phyloP scores from a whole-genome alignment of 1,140 invertebrate species.

The Neoseiulus cucumeris region DNA sequence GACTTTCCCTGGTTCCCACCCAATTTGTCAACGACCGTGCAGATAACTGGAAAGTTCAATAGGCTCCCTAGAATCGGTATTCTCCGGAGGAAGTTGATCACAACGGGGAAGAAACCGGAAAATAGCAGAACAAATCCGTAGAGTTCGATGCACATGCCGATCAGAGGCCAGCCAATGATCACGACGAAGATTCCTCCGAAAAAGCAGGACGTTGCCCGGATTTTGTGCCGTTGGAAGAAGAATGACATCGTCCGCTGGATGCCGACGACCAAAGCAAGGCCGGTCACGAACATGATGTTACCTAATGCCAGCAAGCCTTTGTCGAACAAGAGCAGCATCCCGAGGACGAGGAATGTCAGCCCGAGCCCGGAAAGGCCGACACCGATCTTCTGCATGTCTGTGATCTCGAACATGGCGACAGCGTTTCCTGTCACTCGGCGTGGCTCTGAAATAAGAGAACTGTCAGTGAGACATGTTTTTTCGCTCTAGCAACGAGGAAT shows the following conservation, averaged over 20 bases:
- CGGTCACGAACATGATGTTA: conserved; percentile 89
- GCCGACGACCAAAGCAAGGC: conserved; percentile 87
- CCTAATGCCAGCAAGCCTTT: conserved; percentile 93
- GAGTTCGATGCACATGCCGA: conserved; percentile 88
- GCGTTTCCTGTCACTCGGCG: not conserved
- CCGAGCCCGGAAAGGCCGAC: conserved; percentile 91
- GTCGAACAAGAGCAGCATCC: conserved; percentile 85
- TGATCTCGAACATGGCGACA: conserved; percentile 24
- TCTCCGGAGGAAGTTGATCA: conserved; percentile 40
- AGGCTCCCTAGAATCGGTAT: conserved; percentile 40
- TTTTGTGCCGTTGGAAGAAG: conserved; percentile 94
- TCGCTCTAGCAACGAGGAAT: not conserved
- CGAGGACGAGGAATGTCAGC: conserved; percentile 80
- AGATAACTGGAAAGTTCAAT: conserved; percentile 38
- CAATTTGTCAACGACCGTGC: conserved; percentile 27
- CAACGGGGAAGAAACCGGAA: conserved; percentile 42
- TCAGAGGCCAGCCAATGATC: conserved; percentile 79
- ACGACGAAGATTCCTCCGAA: conserved; percentile 86
- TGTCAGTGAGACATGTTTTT: not conserved
- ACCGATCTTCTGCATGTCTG: conserved; percentile 52
- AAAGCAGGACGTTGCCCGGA: conserved; percentile 74
- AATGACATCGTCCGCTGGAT: conserved; percentile 84
- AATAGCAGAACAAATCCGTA: conserved; percentile 43
- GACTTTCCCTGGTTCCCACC: conserved; percentile 1
- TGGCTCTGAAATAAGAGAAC: not conserved